Base-by-base conservation (phyloP, 1,140 invertebrate species). In the Papilio aristodemus region DNA sequence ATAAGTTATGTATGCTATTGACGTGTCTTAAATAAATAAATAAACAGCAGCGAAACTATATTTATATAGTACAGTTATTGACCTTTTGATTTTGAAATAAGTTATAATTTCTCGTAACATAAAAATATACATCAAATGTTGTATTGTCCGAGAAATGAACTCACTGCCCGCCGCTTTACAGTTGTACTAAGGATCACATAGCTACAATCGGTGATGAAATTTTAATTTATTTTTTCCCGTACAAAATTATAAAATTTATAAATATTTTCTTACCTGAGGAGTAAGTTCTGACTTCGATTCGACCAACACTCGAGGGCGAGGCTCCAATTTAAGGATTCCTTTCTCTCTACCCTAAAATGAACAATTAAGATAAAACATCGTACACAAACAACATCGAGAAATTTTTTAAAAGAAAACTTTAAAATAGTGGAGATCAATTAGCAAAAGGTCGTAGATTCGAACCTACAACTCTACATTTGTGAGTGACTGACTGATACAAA, bases 271-370 rank as follows among this genome's bases (percentile, higher is more conserved):
- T 77, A 90, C 87, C 80, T 89, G 84, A 11, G 87, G 83, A 6
- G 84, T 84, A 4, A 89, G 71, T 63, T 81, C 82, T 1, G 68
- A 43, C 38, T 71, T 78, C 1, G 60, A 58, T 10, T 87, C 84
- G 13, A 75, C 68, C 10, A 67, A 57, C 17, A 78, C 60, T 63
- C 81, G 76, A 14, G 81, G 71, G 13, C 82, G 77, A 5, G 84
- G 83, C 13, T 90, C 86, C 70, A 86, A 37, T 63, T 90, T 90
- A 39, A 90, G 68, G 22, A 90, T 90, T 6, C 88, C 86, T 41
- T 66, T 83, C 39, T 90, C 86, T 74, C 77, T 87, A 17, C 67
- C 72, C 86, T 90, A 73, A 32, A 43, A 11, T 70, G 70, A 63
- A 73, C 19, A 72, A 54, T 14, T 25, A 39, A 8, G 1, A 66